Base-by-base conservation (phyloP, 2,113 vertebrate species). In the Drymodes brunneopygia region DNA sequence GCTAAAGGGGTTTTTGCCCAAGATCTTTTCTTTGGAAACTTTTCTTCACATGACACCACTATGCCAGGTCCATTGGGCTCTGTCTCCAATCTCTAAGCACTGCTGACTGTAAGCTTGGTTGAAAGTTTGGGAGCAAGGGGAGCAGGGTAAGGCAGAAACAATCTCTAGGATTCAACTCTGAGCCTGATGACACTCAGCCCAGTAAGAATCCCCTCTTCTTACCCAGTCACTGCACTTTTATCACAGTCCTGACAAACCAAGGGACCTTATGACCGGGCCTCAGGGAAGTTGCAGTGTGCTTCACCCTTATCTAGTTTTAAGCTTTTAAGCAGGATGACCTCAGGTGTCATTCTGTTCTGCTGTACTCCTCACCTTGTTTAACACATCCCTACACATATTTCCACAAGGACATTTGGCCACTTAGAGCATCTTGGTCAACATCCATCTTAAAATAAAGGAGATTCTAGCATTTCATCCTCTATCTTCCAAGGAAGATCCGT, bases 171-270 rank as follows among this genome's bases (percentile, higher is more conserved):
- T 33, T 36, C 36, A 57, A 16, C 18, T 51, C 35, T 36, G n/a
- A 89, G 10, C 3, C 31, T 16, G 35, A 57, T 16, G 38, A 38
- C 22, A 15, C 18, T 61, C 17, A 60, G 5, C 9, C 9, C 17
- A 10, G 16, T 19, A 67, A 67, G 6, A 66, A 40, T n/a, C 67
- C 77, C 33, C 7, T 31, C 11, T 44, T 56, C 25, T 80, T 18
- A 27, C 7, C 3, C 10, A 25, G 24, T 27, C 0, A 0, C 12
- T 53, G n/a, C 33, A 31, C 6, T 10, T 45, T 2, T 12, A 3
- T 28, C 45, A 28, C 0, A 0, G 65, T 38, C 25, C 35, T 74
- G 12, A 29, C 18, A 75, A 74, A 42, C 50, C n/a, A 67, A 56
- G 7, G 24, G 9, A 53, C 11, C 7, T 54, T 29, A 7, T 36